phyloP scores from a whole-genome alignment of 2,113 vertebrate genomes.

The Lontra canadensis region DNA sequence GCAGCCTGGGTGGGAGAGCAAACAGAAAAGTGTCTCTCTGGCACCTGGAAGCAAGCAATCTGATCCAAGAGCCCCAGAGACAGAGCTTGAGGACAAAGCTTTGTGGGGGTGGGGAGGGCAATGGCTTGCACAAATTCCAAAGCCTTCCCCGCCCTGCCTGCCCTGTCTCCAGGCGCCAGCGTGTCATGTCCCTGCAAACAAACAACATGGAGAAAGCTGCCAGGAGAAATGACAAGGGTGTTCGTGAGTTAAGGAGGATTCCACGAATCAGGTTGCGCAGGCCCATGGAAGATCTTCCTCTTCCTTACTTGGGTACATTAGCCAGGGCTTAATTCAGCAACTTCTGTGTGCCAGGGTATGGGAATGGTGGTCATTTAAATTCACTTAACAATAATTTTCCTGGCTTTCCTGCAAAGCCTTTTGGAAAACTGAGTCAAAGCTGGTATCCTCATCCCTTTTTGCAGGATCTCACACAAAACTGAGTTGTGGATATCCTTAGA shows the following conservation, averaged over 20 bases:
- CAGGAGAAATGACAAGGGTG: conserved; percentile 64
- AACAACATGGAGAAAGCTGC: conserved; percentile 49
- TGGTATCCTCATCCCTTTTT: not conserved
- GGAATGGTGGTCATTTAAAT: not conserved
- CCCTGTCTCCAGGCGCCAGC: conserved; percentile 58
- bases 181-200: conserved; percentile 69
- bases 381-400: not conserved
- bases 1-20: conserved; percentile 62
- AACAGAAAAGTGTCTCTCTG: conserved; percentile 71
- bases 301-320: not conserved
- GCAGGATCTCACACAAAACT: not conserved
- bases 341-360: not conserved
- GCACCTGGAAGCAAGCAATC: conserved; percentile 67
- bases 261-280: not conserved
- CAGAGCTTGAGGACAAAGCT: conserved; percentile 57
- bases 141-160: conserved; percentile 45
- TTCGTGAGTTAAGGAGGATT: conserved; percentile 49
- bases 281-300: not conserved
- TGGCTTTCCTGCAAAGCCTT: not conserved
- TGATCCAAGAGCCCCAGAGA: conserved; percentile 62
- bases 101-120: not conserved
- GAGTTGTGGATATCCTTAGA: not conserved
- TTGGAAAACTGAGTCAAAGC: not conserved
- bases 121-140: conserved; percentile 55
- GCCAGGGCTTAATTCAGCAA: not conserved